Base-by-base conservation (phyloP, 1,140 invertebrate genomes). In the Drosophila setifemur region DNA sequence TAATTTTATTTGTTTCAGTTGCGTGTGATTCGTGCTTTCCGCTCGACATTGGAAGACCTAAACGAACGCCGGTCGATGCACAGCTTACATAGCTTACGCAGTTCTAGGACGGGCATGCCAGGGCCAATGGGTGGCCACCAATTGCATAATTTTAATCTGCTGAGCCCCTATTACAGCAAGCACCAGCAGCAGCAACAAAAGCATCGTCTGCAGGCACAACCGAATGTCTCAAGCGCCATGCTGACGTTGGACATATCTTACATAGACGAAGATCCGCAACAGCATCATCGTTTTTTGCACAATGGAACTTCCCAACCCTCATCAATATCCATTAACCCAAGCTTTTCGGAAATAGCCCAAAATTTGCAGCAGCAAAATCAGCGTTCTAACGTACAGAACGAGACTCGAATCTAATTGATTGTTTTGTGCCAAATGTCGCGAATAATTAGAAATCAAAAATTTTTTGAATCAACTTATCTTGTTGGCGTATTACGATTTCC, bases 1-100 rank as follows among this genome's bases (percentile, higher is more conserved):
- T 73, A 87, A 88, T 92, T 92, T 93, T 90, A 94, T 94, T 94
- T 93, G 95, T 97, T 97, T 93, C 97, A 99, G 98, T 96, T 99
- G 93, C 97, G 98, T 93, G 98, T 99, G 93, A 98, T 99, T 93
- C 96, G 98, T 94, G 98, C 98, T 91, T 99, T 99, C 97, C 98
- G 98, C 94, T 99, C 97, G 90, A 99, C 96, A 91, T 93, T 99
- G 94, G 98, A 99, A 95, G 98, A 99, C 93, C 94, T 99, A 93
- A 98, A 99, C 93, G 98, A 99, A 93, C 96, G 97, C 91, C 96
- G 97, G 92, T 98, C 97, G 92, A 95, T 98, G 91, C 97, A 98
- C 95, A 98, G 97, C 95, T 96, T 97, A 93, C 96, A 97, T 93
- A 97, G 96, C 92, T 96, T 98, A 92, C 97, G 97, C 93, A 97